phyloP scores from a whole-genome alignment of 1,140 invertebrate genomes.

The Amphibalanus amphitrite region DNA sequence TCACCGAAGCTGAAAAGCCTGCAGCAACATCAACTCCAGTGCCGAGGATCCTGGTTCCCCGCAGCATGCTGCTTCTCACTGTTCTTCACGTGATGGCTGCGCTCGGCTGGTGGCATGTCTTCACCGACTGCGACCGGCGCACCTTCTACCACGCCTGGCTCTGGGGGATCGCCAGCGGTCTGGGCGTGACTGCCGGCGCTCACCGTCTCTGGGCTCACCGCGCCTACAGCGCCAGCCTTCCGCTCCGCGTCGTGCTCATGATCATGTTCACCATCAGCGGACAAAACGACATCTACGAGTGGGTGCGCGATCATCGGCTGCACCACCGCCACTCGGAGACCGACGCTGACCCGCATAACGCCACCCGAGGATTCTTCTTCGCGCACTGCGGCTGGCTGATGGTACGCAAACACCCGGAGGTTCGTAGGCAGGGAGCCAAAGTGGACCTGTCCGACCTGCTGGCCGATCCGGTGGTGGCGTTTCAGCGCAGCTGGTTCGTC shows the following conservation, averaged over 20 bases:
- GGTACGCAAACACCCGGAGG: conserved; percentile 73
- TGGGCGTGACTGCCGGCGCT: conserved; percentile 82
- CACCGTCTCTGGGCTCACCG: conserved; percentile 87
- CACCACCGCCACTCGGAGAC: conserved; percentile 96
- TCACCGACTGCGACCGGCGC: too few species aligned
- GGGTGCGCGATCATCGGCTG: conserved; percentile 84
- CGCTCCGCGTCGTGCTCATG: conserved; percentile 55
- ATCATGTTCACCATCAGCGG: conserved; percentile 68
- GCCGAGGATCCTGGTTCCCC: background rate
- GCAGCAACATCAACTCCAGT: too few species aligned
- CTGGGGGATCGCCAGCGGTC: conserved; percentile 3
- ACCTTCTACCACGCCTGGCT: too few species aligned
- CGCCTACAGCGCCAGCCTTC: conserved; percentile 83
- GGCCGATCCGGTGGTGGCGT: conserved; percentile 62
- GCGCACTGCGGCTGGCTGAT: conserved; percentile 88
- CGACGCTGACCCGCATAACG: conserved; percentile 90
- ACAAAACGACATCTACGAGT: conserved; percentile 80
- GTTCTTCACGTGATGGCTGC: background rate
- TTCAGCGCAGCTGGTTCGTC: conserved; percentile 78
- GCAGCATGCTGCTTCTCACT: background rate
- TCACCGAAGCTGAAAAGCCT: too few species aligned
- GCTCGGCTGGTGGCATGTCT: conserved; percentile 20
- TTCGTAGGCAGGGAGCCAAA: conserved; percentile 64
- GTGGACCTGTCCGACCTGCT: conserved; percentile 73
- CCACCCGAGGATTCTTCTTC: conserved; percentile 88